Evolutionary conservation across 2,888 invertebrate genomes (phyloP), one percentile per base, ranked within the genome.

Genomic region (Neoascia interrupta): DNA sequence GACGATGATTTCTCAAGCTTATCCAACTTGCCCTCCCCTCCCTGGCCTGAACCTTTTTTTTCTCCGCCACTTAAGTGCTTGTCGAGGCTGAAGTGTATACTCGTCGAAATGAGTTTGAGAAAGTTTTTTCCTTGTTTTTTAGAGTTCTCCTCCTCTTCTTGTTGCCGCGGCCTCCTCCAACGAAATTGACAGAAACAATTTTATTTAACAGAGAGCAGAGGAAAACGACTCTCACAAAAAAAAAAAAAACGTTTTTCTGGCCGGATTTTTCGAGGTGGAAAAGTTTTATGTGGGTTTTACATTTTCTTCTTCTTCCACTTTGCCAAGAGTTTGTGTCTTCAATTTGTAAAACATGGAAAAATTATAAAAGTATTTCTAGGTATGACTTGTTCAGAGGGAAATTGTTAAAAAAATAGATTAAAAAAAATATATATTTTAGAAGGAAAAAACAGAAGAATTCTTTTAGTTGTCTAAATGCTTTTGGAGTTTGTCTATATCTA

Each of bases 331-430:
- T 63, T 36, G n/a, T 63, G 56, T 72, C 56, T 72, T 64, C 63
- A 72, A 72, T 63, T 63, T 72, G 63, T 72, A 64, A 56, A 49
- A 63, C 61, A 72, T 64, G 72, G 31, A 41, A 56, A 60, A 61
- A 11, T 31, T 26, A 10, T 21, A 13, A n/a, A 51, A 34, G 13
- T 10, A 13, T 23, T 31, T 45, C 6, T 36, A 11, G 8, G 8
- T 31, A 43, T 34, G 39, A 49, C 49, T 69, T 69, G 49, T 58
- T 49, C 19, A 16, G 21, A 26, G 31, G 47, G 54, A 63, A 54
- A 63, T 39, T 54, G 36, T 54, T 70, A 6, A 37, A 19, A 51
- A 69, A 51, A n/a, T n/a, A 43, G 37, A 37, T 11, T 5, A 28
- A 26, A 60, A 21, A 34, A 49, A 41, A 69, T 8, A 13, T 45